Evolutionary conservation across 2,797 vertebrate species (phyloP).

Genomic region (Anguilla megastoma): DNA sequence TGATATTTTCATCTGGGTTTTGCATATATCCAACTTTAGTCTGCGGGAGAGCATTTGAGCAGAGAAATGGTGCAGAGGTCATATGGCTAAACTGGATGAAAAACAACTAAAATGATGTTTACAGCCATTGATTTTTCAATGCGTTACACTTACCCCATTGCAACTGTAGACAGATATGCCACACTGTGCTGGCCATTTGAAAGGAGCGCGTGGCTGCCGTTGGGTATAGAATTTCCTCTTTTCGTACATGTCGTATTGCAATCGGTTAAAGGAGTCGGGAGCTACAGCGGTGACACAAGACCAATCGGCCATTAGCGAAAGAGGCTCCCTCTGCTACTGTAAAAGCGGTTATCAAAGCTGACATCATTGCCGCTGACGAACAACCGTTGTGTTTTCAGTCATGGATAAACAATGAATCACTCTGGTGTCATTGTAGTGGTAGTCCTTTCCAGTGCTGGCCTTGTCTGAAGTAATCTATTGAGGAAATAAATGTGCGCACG

Average conservation of each 20-base stretch:
- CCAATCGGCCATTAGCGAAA: conserved; percentile 11
- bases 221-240: not conserved
- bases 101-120: not conserved
- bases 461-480: conserved; percentile 11
- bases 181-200: not conserved
- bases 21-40: not conserved
- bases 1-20: not conserved
- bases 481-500: not conserved
- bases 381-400: not conserved
- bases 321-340: not conserved
- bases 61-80: not conserved
- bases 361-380: not conserved
- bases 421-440: not conserved
- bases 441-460: not conserved
- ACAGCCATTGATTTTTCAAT: not conserved
- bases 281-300: not conserved
- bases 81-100: not conserved
- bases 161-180: not conserved
- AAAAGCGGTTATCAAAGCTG: conserved; percentile 3
- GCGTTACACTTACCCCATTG: not conserved
- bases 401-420: conserved; percentile 13
- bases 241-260: not conserved
- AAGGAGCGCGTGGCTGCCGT: not conserved
- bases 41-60: not conserved
- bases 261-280: not conserved